Evolutionary conservation across 2,113 vertebrate species (phyloP), one percentile per base, ranked within the genome.

Genomic region (Hyla sarda): DNA sequence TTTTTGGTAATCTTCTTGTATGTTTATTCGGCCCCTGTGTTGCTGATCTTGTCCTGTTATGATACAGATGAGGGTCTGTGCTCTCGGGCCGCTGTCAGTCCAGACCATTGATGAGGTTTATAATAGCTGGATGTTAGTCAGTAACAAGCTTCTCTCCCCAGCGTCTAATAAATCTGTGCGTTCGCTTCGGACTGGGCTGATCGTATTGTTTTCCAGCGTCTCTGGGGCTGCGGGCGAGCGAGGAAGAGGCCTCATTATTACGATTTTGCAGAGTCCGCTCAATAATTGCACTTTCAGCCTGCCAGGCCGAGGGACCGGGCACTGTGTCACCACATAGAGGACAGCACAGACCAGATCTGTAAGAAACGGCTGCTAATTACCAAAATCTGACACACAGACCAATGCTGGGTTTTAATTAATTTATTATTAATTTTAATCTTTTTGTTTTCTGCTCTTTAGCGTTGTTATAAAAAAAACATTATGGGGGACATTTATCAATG

Each of bases 241-340:
- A 56, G 19, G 23, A n/a, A 5, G 56, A 3, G 30, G 32, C 32
- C 77, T 79, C 77, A 79, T 79, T 79, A 79, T n/a, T 60, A 14
- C 6, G 54, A 79, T 79, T 79, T 79, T 58, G 19, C 17, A 50
- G 47, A 52, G 23, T 21, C 34, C 3, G 10, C 41, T 80, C 77
- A 80, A 16, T 79, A 62, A 80, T 23, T 9, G 54, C 34, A 9
- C 34, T 25, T n/a, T n/a, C 32, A 6, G 16, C 23, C 52, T 79
- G 54, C 52, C 4, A 30, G 52, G 32, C 47, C 0, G 48, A 21
- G 74, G 45, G 16, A 4, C 48, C 37, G 5, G 72, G 72, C 23
- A 11, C 74, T 0, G 8, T 0, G 17, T 17, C 74, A 9, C 25
- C 30, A 54, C 48, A 25, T 8, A 2, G 50, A 56, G 76, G 75